Percentiles rank a stretch among this genome's conserved stretches.
These are phyloP conservation scores for Diplodus puntazzo DNA, from an alignment of 2,797 vertebrate genomes.

Conservation along the genomic window DNA sequence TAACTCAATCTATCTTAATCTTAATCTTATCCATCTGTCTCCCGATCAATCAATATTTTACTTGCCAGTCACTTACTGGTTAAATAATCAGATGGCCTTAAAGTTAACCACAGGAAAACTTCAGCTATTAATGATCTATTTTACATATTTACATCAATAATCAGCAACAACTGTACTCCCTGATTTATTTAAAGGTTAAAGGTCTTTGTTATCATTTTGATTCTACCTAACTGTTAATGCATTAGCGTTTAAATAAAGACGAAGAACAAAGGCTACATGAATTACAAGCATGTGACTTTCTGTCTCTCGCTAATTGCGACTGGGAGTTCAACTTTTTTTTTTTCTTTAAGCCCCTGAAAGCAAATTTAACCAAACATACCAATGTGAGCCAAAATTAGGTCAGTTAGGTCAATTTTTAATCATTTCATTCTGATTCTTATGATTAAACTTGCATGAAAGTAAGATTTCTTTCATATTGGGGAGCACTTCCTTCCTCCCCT, in stretches of 20 bases:
- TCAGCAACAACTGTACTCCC: no score
- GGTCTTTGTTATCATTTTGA: not conserved
- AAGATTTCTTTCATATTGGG: not conserved
- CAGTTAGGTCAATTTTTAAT: slow-evolving; percentile 10
- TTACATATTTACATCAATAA: not conserved
- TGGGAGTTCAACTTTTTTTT: not conserved
- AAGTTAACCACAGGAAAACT: not conserved
- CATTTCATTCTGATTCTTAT: not conserved
- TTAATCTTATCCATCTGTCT: slow-evolving; percentile 28
- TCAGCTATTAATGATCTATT: not conserved
- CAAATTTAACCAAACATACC: slow-evolving; percentile 2
- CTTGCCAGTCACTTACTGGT: slow-evolving; percentile 23
- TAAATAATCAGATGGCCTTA: not conserved
- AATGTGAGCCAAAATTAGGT: slow-evolving; percentile 39
- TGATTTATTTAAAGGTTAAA: not conserved
- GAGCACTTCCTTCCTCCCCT: not conserved
- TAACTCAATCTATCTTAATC: no score
- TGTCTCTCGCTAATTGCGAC: not conserved
- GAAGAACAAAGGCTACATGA: not conserved
- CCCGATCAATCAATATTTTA: slow-evolving; percentile 16
- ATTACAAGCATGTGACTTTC: not conserved
- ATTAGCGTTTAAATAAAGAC: not conserved
- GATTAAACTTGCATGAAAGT: not conserved
- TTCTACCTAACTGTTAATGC: not conserved
- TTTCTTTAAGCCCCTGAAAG: not conserved